These are phyloP conservation scores for Clupea harengus DNA, from an alignment of 2,113 vertebrate genomes.

Conservation along the genomic window DNA sequence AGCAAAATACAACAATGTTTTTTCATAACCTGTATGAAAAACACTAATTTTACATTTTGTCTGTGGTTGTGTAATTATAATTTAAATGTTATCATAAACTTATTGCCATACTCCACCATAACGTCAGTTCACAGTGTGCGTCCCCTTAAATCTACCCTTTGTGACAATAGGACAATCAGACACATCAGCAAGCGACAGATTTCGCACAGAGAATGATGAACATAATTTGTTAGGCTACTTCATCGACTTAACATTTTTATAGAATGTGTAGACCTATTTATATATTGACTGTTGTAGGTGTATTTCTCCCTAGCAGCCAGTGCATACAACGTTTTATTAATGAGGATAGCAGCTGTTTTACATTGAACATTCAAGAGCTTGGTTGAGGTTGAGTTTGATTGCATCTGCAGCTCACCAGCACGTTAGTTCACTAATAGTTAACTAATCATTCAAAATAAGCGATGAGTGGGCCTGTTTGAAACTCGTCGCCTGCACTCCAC, in stretches of 20 bases:
- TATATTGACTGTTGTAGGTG: not conserved
- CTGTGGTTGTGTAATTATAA: not conserved
- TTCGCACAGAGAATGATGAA: too few species aligned
- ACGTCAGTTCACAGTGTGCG: too few species aligned
- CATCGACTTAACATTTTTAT: not conserved
- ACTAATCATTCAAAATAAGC: constrained; percentile 1
- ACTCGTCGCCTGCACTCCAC: not conserved
- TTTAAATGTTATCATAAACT: not conserved
- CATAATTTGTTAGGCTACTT: not conserved
- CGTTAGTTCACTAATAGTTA: not conserved
- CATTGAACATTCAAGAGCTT: constrained; percentile 1
- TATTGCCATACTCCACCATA: too few species aligned
- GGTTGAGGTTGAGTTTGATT: not conserved
- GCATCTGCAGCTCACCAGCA: not conserved
- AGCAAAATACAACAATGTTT: not conserved
- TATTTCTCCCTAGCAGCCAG: not conserved
- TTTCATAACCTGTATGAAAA: not conserved
- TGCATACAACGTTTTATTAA: constrained; percentile 11
- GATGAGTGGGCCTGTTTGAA: not conserved
- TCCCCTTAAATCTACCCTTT: too few species aligned
- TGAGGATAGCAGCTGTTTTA: constrained; percentile 15
- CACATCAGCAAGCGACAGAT: not conserved
- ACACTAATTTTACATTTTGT: not conserved
- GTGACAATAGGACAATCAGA: too few species aligned
- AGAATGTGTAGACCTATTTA: not conserved